phyloP scores from a whole-genome alignment of 2,113 vertebrate species.

The Motacilla tschutschensis region DNA sequence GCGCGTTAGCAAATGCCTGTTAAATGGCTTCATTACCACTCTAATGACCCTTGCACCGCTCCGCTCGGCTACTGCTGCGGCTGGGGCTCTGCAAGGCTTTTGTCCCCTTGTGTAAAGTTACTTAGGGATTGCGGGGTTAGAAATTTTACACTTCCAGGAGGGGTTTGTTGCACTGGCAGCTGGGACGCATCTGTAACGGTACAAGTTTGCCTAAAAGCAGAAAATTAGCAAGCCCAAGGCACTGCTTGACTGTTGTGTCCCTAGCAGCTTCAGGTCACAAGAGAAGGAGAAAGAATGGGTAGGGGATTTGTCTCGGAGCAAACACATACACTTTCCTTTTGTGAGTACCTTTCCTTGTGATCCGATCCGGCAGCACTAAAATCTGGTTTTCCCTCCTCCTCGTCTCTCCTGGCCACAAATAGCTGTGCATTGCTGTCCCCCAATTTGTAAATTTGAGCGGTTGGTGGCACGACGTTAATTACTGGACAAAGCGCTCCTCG shows the following conservation, averaged over 20 bases:
- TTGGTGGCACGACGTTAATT: neutral
- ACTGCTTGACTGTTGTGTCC: conserved; percentile 64
- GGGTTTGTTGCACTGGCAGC: conserved; percentile 77
- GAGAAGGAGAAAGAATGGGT: conserved; percentile 51
- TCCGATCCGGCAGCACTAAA: neutral
- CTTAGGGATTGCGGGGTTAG: conserved; percentile 70
- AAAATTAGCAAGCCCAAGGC: conserved; percentile 72
- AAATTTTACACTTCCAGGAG: conserved; percentile 86
- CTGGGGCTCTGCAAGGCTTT: conserved; percentile 65
- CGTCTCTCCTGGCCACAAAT: neutral
- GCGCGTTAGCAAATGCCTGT: conserved; percentile 61
- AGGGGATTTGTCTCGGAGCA: conserved; percentile 37
- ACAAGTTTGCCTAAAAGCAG: conserved; percentile 78
- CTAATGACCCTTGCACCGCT: conserved; percentile 75
- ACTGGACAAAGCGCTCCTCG: neutral
- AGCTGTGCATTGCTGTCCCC: neutral
- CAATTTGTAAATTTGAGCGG: neutral
- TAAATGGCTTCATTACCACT: conserved; percentile 74
- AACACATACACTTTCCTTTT: neutral
- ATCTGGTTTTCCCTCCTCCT: neutral
- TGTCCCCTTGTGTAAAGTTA: conserved; percentile 79
- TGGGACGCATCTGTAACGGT: conserved; percentile 95
- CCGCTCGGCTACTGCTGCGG: conserved; percentile 56
- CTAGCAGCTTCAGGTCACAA: conserved; percentile 34
- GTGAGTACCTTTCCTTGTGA: neutral